Conservation (phyloP, 1,140 invertebrate species). For the Diuraphis noxia region DNA sequence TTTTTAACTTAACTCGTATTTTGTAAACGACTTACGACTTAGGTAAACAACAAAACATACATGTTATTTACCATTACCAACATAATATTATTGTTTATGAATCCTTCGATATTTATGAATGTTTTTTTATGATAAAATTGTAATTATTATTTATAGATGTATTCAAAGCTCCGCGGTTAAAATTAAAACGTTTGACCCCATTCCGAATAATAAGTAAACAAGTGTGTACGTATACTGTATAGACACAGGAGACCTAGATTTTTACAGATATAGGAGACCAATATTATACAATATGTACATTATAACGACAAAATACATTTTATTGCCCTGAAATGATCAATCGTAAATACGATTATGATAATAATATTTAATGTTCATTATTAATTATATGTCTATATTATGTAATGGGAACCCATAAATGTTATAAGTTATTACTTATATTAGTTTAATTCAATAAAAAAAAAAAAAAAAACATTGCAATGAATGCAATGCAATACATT, state of each 20-base stretch:
- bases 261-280: neutral
- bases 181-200: neutral
- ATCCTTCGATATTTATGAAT: neutral
- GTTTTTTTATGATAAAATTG: neutral
- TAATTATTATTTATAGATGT: too few species aligned
- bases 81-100: neutral
- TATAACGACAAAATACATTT: neutral
- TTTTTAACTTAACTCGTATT: neutral
- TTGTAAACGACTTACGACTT: neutral
- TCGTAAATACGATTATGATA: neutral
- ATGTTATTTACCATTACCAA: neutral
- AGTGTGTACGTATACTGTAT: too few species aligned
- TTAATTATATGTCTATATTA: neutral
- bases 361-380: slow-evolving; percentile 5
- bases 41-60: neutral
- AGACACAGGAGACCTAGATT: neutral
- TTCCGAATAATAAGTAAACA: neutral
- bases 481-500: neutral
- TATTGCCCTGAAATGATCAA: neutral
- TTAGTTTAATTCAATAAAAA: neutral
- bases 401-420: neutral
- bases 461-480: neutral
- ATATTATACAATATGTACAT: neutral
- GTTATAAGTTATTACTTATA: neutral
- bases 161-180: too few species aligned